Base-by-base conservation (phyloP, 2,797 vertebrate species). In the Emys orbicularis region DNA sequence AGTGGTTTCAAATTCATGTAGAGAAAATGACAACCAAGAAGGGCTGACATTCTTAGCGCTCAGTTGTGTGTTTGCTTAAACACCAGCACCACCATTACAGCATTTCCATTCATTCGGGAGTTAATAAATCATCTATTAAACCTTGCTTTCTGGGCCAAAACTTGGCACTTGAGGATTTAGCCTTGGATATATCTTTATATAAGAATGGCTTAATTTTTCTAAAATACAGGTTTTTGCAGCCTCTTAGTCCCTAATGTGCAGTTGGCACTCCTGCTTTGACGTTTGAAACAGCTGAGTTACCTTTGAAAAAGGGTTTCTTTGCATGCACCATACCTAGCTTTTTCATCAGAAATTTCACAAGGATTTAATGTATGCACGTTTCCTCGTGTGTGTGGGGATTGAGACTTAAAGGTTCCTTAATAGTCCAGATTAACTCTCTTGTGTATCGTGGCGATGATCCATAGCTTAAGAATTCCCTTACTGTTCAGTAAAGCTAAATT, bases 381-480 rank as follows among this genome's bases (percentile, higher is more conserved):
- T 87, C 72, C 80, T 80, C 84, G 13, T 80, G 56, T 19, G 2
- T 15, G 56, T 83, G 84, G 80, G 85, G 85, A 87, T 89, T 80
- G 19, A 59, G 81, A 54, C 81, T 97, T 95, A 81, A 8, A 90
- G 77, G 18, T 50, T 92, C 61, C 94, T 96, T 96, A 85, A 92
- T 86, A 94, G 94, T 88, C 95, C 82, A 79, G 92, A 49, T 77
- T 90, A 91, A 84, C 29, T 83, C 88, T 87, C 81, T 85, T 68
- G 82, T 92, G 90, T 95, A 8, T 81, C 90, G 83, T 94, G 95
- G 90, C 88, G 72, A 12, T 87, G 94, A 94, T 91, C 94, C 93
- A 47, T 88, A 85, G 84, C 86, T 95, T 85, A 88, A 94, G 94
- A 96, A 95, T 96, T 93, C 92, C 93, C 90, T 89, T 80, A 92